Conservation (phyloP, 1,140 invertebrate genomes). For the Araneus ventricosus region DNA sequence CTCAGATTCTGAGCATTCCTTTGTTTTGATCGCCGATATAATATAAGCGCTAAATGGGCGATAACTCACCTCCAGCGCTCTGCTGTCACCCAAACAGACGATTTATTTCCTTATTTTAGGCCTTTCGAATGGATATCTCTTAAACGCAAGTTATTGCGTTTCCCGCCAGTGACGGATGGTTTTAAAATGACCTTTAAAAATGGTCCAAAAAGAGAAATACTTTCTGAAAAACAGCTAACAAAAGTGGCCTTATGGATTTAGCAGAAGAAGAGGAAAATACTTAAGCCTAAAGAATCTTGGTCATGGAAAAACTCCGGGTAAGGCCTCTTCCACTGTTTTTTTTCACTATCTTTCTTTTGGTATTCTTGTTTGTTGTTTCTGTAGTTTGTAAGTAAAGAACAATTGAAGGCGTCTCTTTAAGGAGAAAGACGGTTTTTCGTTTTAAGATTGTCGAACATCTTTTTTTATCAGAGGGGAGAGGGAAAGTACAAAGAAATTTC, state of each 20-base stretch:
- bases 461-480: neutral
- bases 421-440: neutral
- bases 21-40: conserved; percentile 43
- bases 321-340: neutral
- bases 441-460: neutral
- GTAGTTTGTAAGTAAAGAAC: conserved; percentile 38
- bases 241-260: conserved; percentile 31
- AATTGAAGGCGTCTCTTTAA: conserved; percentile 30
- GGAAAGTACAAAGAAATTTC: neutral
- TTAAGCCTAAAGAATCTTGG: conserved; percentile 33
- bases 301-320: neutral
- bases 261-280: neutral
- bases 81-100: conserved; percentile 28
- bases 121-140: conserved; percentile 30
- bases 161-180: conserved; percentile 36
- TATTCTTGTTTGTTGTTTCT: neutral
- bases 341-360: neutral
- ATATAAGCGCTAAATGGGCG: conserved; percentile 32
- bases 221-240: neutral
- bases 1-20: neutral
- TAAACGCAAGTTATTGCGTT: conserved; percentile 47
- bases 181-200: conserved; percentile 45
- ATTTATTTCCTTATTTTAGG: conserved; percentile 44
- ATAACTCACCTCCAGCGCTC: conserved; percentile 27
- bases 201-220: neutral